Conservation (phyloP, 2,888 invertebrate species). For the Ormyrus labotus region DNA sequence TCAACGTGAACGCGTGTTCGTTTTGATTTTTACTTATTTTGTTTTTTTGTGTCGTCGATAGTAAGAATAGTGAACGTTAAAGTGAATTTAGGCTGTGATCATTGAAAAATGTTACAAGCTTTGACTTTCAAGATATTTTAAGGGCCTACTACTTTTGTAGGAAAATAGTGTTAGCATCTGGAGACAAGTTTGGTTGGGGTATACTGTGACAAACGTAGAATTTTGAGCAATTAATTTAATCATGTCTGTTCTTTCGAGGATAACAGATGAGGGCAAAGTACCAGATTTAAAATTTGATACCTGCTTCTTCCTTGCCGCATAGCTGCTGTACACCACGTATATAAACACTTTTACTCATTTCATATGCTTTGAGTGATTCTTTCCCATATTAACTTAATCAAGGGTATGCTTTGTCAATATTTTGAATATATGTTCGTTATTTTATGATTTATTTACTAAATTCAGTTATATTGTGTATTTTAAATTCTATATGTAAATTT, state of each 20-base stretch:
- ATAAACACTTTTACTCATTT: not conserved
- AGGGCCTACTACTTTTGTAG: slow-evolving; percentile 29
- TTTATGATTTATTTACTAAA: too few relatives aligned
- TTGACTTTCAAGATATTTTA: not conserved
- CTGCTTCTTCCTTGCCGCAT: slow-evolving; percentile 33
- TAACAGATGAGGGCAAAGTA: not conserved
- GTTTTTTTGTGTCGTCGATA: not conserved
- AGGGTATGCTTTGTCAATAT: not conserved
- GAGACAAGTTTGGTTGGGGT: not conserved
- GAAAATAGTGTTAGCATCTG: slow-evolving; percentile 12
- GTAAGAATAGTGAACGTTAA: not conserved
- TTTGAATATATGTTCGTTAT: not conserved
- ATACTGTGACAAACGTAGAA: too few relatives aligned
- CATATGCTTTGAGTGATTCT: not conserved
- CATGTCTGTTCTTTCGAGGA: too few relatives aligned
- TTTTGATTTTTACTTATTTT: not conserved
- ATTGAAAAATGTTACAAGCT: slow-evolving; percentile 15
- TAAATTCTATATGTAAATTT: too few relatives aligned
- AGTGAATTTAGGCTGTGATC: not conserved
- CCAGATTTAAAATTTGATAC: not conserved
- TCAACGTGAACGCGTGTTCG: slow-evolving; percentile 3
- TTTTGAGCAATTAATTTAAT: not conserved
- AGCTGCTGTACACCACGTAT: slow-evolving; percentile 33
- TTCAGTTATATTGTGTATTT: too few relatives aligned
- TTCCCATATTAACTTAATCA: not conserved